Conservation (phyloP, 92 coral and sea anemone species). For the Plumapathes pennacea region DNA sequence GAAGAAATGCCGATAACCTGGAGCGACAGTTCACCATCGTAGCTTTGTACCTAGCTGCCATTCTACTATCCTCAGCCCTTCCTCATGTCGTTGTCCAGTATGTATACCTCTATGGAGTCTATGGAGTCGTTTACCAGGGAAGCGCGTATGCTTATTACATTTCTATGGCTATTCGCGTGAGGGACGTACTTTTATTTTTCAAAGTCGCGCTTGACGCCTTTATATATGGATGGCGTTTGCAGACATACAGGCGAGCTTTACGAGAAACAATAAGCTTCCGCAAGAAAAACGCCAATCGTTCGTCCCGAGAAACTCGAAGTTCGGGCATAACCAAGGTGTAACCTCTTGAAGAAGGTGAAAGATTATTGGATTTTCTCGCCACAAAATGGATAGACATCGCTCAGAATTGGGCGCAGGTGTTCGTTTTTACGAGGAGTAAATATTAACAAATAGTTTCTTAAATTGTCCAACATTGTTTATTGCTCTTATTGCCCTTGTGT, state of each 20-base stretch:
- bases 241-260: conserved; percentile 60
- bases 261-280: conserved; percentile 21
- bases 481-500: no score
- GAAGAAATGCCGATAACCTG: conserved; percentile 33
- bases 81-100: conserved; percentile 71
- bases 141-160: conserved; percentile 18
- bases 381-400: no score
- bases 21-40: conserved; percentile 81
- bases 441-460: no score
- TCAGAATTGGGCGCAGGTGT: no score
- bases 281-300: no score
- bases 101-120: conserved; percentile 44
- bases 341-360: no score
- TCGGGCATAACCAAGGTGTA: no score
- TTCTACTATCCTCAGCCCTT: conserved; percentile 68
- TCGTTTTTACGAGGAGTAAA: no score
- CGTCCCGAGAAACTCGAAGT: no score
- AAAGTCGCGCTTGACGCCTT: conserved; percentile 81
- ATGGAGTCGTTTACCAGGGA: conserved; percentile 11
- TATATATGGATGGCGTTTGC: conserved; percentile 85
- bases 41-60: conserved; percentile 70
- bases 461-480: no score
- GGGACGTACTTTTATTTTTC: conserved; percentile 68
- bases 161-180: conserved; percentile 57
- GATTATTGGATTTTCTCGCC: no score